These are phyloP conservation scores for Sebastes alutus DNA, from an alignment of 2,797 vertebrate genomes.

Conservation along the genomic window DNA sequence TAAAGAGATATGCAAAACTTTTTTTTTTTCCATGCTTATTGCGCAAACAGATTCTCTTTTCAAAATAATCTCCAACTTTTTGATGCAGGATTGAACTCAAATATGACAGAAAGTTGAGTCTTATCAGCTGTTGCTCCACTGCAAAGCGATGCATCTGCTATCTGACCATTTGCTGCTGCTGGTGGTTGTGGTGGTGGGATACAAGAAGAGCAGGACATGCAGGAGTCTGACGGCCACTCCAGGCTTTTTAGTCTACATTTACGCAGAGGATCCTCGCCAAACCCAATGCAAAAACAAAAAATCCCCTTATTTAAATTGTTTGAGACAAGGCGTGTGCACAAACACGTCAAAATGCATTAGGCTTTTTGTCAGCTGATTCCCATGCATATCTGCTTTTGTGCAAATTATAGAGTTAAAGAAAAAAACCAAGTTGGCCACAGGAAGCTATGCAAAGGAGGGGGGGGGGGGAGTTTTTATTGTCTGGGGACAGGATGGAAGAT, in stretches of 20 bases:
- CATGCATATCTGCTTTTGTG: conserved; percentile 49
- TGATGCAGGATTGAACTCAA: conserved; percentile 19
- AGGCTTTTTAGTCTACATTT: conserved; percentile 17
- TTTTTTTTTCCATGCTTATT: not conserved
- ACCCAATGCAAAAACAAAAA: not conserved
- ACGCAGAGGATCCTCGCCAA: conserved; percentile 27
- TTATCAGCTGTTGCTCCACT: conserved; percentile 72
- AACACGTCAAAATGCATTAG: conserved; percentile 57
- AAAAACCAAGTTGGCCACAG: conserved; percentile 60
- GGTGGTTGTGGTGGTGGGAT: not conserved
- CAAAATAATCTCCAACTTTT: conserved; percentile 9
- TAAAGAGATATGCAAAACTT: not conserved
- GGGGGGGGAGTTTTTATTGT: conserved; percentile 27
- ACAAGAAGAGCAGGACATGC: conserved; percentile 14
- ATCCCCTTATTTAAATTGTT: conserved; percentile 4
- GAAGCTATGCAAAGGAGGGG: conserved; percentile 9
- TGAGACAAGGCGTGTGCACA: conserved; percentile 49
- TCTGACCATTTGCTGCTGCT: conserved; percentile 59
- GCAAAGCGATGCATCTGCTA: conserved; percentile 55
- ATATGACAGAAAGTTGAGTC: conserved; percentile 29
- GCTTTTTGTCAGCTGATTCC: conserved; percentile 56
- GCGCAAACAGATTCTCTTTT: not conserved
- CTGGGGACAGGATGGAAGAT: conserved; percentile 2
- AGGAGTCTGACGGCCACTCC: not conserved
- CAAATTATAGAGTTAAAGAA: conserved; percentile 72